These are phyloP conservation scores for Pyrgilauda ruficollis DNA, from an alignment of 2,113 vertebrate species.

Conservation along the genomic window DNA sequence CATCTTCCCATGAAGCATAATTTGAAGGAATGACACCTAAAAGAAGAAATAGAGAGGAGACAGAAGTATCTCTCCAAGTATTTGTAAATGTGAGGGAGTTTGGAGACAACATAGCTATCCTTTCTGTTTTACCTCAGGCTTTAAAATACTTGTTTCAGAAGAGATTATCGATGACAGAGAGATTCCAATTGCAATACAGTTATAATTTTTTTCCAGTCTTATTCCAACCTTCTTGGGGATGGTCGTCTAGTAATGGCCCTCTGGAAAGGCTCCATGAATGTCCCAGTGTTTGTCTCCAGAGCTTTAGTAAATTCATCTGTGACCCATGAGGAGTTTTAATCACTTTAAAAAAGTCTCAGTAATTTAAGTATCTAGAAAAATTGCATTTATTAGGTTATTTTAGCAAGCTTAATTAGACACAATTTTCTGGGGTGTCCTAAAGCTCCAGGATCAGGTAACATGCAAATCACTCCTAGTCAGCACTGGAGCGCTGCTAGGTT, in stretches of 20 bases:
- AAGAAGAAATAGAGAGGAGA: not conserved
- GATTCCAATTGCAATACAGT: not conserved
- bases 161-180: not conserved
- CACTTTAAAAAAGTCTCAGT: not conserved
- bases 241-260: not conserved
- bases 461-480: not conserved
- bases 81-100: not conserved
- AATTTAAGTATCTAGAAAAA: not conserved
- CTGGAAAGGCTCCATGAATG: not conserved
- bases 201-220: not conserved
- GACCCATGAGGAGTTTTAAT: not conserved
- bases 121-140: not conserved
- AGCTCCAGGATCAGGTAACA: not conserved
- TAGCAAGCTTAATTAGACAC: not conserved
- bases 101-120: not conserved
- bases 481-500: not conserved
- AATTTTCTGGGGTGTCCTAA: not conserved
- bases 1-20: not conserved
- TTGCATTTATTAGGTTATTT: not conserved
- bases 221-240: not conserved
- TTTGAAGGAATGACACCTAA: not conserved
- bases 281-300: not conserved
- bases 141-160: not conserved
- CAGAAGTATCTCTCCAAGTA: not conserved
- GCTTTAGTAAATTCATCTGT: not conserved